Percentiles rank a stretch among this genome's conserved stretches.
Conservation (phyloP, 2,888 invertebrate genomes). For the Troilus luridus region DNA sequence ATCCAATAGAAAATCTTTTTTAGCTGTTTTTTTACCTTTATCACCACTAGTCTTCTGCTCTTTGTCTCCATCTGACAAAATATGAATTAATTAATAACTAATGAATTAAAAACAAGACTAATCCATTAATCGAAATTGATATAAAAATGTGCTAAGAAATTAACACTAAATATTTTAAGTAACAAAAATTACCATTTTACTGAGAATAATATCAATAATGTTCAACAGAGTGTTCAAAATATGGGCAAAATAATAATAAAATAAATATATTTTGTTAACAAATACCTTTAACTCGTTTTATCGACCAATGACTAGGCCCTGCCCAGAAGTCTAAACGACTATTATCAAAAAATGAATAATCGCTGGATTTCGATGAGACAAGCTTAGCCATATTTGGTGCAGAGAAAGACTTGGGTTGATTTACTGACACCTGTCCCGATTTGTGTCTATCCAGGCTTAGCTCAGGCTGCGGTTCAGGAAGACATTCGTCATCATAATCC, state of each 20-base stretch:
- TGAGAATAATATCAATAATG: background rate
- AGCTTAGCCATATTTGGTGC: conserved; percentile 59
- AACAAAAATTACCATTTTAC: too few relatives aligned
- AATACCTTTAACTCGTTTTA: conserved; percentile 58
- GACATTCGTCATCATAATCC: conserved; percentile 50
- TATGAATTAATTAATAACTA: background rate
- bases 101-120: background rate
- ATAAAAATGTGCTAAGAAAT: background rate
- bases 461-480: background rate
- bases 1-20: conserved; percentile 35
- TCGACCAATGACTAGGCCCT: conserved; percentile 62
- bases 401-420: conserved; percentile 35
- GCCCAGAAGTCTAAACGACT: conserved; percentile 61
- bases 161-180: background rate
- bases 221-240: background rate
- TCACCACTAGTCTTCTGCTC: conserved; percentile 18
- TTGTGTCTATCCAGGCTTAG: background rate
- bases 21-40: background rate
- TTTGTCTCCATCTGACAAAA: conserved; percentile 44
- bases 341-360: conserved; percentile 62
- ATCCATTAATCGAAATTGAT: background rate
- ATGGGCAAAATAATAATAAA: background rate
- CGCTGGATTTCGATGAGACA: conserved; percentile 56
- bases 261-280: background rate
- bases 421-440: conserved; percentile 38